phyloP scores from a whole-genome alignment of 2,888 invertebrate genomes.

The Drosophila anomelani region DNA sequence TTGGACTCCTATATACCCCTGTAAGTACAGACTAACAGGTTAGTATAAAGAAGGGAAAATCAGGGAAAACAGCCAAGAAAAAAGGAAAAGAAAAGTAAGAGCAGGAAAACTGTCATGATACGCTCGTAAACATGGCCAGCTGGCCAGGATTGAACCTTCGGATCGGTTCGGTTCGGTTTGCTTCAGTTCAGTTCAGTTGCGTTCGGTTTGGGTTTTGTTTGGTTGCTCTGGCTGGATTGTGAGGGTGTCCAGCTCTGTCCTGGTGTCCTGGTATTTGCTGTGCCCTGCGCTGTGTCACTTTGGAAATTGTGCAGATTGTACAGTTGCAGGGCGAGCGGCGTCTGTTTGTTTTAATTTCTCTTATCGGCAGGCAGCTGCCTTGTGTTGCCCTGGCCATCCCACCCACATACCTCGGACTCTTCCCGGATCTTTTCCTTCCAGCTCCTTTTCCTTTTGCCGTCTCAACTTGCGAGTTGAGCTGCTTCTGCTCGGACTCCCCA shows the following conservation, averaged over 20 bases:
- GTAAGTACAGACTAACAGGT: not conserved
- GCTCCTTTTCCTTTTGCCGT: slow-evolving; percentile 22
- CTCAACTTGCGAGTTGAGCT: slow-evolving; percentile 21
- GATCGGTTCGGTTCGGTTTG: slow-evolving; percentile 24
- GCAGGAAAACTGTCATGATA: slow-evolving; percentile 69
- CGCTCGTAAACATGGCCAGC: slow-evolving; percentile 76
- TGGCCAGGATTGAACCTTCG: slow-evolving; percentile 62
- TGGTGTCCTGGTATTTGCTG: slow-evolving; percentile 45
- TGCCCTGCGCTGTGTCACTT: slow-evolving; percentile 66
- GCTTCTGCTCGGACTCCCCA: slow-evolving; percentile 57
- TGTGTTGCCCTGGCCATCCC: not conserved
- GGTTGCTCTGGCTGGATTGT: slow-evolving; percentile 10
- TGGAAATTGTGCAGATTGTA: slow-evolving; percentile 75
- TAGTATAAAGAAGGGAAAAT: slow-evolving; percentile 3
- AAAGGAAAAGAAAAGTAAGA: slow-evolving; percentile 17
- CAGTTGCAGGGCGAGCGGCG: slow-evolving; percentile 53
- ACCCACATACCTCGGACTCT: slow-evolving; percentile 1
- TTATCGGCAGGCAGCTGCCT: slow-evolving; percentile 74
- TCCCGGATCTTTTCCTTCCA: not conserved
- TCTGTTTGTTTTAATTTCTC: slow-evolving; percentile 77
- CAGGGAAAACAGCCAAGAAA: slow-evolving; percentile 2
- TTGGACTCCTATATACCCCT: slow-evolving; percentile 1
- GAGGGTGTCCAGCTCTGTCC: slow-evolving; percentile 23
- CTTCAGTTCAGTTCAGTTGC: slow-evolving; percentile 23
- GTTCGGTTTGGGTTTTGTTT: slow-evolving; percentile 20